Evolutionary conservation across 1,140 invertebrate species (phyloP).

Genomic region (Venturia canescens): DNA sequence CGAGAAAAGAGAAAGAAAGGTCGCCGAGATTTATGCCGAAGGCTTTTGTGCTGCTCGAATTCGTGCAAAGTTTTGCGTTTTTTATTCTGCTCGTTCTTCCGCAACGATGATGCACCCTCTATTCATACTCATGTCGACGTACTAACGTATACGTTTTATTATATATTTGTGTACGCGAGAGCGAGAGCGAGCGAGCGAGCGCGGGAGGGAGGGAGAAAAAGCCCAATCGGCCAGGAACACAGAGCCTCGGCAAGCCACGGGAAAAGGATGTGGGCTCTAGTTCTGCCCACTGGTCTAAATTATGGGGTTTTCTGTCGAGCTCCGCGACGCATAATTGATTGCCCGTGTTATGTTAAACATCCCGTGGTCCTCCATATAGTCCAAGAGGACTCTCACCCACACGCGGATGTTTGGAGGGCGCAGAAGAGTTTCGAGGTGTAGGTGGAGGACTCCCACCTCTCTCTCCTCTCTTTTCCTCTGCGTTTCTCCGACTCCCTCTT

Average conservation of each 20-base stretch:
- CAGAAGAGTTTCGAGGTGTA: slow-evolving; percentile 64
- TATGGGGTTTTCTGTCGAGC: slow-evolving; percentile 72
- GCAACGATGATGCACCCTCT: neutral
- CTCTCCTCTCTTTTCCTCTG: slow-evolving; percentile 22
- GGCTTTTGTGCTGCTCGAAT: no score
- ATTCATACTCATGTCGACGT: slow-evolving; percentile 51
- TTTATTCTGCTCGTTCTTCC: no score
- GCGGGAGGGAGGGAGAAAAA: slow-evolving; percentile 38
- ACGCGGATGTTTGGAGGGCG: slow-evolving; percentile 58
- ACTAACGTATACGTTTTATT: slow-evolving; percentile 49
- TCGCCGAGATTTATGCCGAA: neutral
- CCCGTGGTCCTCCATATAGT: slow-evolving; percentile 50
- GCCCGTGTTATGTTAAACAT: slow-evolving; percentile 77
- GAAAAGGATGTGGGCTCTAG: slow-evolving; percentile 63
- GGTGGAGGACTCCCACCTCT: slow-evolving; percentile 56
- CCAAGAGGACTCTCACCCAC: slow-evolving; percentile 65
- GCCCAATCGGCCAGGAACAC: slow-evolving; percentile 62
- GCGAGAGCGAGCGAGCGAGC: slow-evolving; percentile 58
- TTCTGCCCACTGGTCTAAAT: slow-evolving; percentile 73
- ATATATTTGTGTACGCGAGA: neutral
- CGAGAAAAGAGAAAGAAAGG: no score
- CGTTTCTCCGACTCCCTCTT: neutral
- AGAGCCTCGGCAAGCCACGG: slow-evolving; percentile 44
- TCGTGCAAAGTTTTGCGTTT: no score
- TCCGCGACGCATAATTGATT: slow-evolving; percentile 75